Evolutionary conservation across 2,113 vertebrate genomes (phyloP).

Genomic region (Eulemur rufifrons): DNA sequence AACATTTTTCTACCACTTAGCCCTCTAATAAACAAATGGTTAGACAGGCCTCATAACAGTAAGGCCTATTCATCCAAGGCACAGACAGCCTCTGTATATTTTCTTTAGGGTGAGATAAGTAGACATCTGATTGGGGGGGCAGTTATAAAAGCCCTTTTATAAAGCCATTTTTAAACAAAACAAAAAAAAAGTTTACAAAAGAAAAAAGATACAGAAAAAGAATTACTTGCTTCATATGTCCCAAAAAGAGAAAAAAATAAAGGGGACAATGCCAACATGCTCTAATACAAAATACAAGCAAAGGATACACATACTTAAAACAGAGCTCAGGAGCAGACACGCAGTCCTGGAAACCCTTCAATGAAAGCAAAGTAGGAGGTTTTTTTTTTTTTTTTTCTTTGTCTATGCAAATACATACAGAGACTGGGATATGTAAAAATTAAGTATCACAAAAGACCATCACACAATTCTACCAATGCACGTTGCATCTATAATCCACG

Average conservation of each 20-base stretch:
- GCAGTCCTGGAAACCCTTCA: constrained; percentile 85
- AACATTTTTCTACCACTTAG: not conserved
- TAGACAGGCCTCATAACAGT: not conserved
- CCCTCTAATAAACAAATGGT: not conserved
- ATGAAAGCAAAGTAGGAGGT: constrained; percentile 84
- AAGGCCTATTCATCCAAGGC: not conserved
- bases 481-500: constrained; percentile 84
- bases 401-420: constrained; percentile 87
- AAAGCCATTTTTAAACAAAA: constrained; percentile 92
- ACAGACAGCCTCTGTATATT: not conserved
- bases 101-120: constrained; percentile 6
- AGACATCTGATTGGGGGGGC: not conserved
- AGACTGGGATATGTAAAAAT: constrained; percentile 87
- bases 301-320: constrained; percentile 88
- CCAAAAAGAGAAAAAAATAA: constrained; percentile 83
- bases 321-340: constrained; percentile 87
- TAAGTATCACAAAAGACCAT: constrained; percentile 86
- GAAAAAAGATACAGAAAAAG: constrained; percentile 89
- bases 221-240: constrained; percentile 89
- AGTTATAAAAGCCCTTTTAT: constrained; percentile 92
- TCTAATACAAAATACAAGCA: constrained; percentile 91
- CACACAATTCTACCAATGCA: constrained; percentile 86
- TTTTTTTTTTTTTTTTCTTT: constrained; percentile 74
- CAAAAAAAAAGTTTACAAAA: constrained; percentile 89
- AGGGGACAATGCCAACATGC: constrained; percentile 89